A percentile compares a stretch with the other conserved stretches of the same genome.
These are phyloP conservation scores for Heteromormyrus szaboi DNA, from an alignment of 2,797 vertebrate species.

Conservation along the genomic window DNA sequence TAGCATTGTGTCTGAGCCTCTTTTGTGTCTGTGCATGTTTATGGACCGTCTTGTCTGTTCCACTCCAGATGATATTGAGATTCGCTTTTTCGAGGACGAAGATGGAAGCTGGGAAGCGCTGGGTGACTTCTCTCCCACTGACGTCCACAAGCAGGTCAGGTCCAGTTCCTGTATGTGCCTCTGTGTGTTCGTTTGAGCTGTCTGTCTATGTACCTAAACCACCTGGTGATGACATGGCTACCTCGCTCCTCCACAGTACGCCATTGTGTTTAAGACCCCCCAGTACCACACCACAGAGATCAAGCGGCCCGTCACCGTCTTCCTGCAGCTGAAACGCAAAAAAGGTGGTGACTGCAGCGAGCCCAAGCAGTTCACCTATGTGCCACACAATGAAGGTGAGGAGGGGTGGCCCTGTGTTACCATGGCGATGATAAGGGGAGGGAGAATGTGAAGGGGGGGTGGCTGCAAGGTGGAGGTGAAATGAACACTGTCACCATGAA, in stretches of 20 bases:
- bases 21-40: not conserved
- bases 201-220: not conserved
- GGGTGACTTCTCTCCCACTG: slow-evolving; percentile 89
- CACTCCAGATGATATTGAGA: slow-evolving; percentile 87
- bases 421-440: not conserved
- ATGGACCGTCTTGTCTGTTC: not conserved
- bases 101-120: slow-evolving; percentile 89
- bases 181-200: not conserved
- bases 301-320: slow-evolving; percentile 80
- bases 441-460: not conserved
- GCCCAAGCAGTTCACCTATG: slow-evolving; percentile 93
- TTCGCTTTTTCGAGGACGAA: slow-evolving; percentile 89
- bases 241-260: slow-evolving; percentile 65
- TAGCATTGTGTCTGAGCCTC: not conserved
- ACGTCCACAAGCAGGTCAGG: slow-evolving; percentile 99
- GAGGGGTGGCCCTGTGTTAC: not conserved
- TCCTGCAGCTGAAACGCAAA: slow-evolving; percentile 90
- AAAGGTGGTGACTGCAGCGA: slow-evolving; percentile 89
- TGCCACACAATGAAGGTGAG: slow-evolving; percentile 83
- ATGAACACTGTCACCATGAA: not conserved
- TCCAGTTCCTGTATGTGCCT: slow-evolving; percentile 33
- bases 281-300: slow-evolving; percentile 84
- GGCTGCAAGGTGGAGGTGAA: not conserved
- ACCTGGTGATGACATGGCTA: not conserved
- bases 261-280: slow-evolving; percentile 93